A percentile compares a stretch with the other conserved stretches of the same genome.
phyloP scores from a whole-genome alignment of 2,888 invertebrate genomes.

The Camptogramma bilineatum region DNA sequence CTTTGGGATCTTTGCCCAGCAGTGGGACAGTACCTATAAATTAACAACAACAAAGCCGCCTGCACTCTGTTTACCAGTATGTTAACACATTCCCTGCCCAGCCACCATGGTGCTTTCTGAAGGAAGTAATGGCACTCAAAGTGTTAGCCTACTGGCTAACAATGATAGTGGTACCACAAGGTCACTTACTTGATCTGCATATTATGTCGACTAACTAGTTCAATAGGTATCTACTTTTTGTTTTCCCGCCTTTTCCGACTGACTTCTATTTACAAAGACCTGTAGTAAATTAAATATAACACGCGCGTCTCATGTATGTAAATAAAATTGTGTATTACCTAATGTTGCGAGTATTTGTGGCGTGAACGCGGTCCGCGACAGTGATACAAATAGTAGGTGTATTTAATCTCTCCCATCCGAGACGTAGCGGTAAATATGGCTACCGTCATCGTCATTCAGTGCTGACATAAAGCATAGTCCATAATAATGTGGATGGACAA shows the following conservation, averaged over 20 bases:
- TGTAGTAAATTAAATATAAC: background rate
- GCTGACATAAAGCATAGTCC: conserved; percentile 53
- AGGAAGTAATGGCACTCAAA: too few relatives aligned
- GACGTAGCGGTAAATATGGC: conserved; percentile 62
- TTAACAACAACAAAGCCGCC: too few relatives aligned
- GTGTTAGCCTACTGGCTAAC: too few relatives aligned
- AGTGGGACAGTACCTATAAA: too few relatives aligned
- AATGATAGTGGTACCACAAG: too few relatives aligned
- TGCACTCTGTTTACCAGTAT: too few relatives aligned
- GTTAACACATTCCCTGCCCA: too few relatives aligned
- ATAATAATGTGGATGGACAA: conserved; percentile 31
- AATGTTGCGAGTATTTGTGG: conserved; percentile 52
- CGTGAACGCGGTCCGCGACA: conserved; percentile 36
- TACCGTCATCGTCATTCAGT: conserved; percentile 63
- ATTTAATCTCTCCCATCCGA: conserved; percentile 40
- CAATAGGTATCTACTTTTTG: too few relatives aligned
- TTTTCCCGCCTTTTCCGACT: background rate
- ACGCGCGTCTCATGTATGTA: conserved; percentile 9
- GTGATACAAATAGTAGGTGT: background rate
- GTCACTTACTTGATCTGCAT: too few relatives aligned
- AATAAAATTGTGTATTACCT: conserved; percentile 35
- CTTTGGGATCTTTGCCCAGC: too few relatives aligned
- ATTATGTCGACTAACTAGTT: too few relatives aligned
- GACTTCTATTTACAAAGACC: background rate
- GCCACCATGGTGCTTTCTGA: too few relatives aligned